Evolutionary conservation across 2,113 vertebrate genomes (phyloP), one percentile per base, ranked within the genome.

Genomic region (Columbina picui): DNA sequence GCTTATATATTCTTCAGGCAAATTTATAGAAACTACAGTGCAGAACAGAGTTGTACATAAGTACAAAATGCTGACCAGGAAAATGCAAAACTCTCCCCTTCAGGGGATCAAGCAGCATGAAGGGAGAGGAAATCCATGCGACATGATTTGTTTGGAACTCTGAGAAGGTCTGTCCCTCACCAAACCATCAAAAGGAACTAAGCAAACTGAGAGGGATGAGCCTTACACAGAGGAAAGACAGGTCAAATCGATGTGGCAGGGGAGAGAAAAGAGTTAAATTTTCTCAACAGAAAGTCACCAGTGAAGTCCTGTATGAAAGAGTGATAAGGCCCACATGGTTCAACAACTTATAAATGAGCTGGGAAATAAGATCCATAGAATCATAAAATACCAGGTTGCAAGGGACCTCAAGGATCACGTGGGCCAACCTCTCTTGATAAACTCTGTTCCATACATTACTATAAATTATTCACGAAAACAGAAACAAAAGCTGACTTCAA

Each of bases 41-140:
- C 65, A 87, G 56, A 84, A 71, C 5, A 70, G 50, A 93, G 49
- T 0, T 26, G 27, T 36, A 10, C 5, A 59, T 69, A 55, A 70
- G 82, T 36, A 73, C 18, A 77, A 89, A 91, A 56, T n/a, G 20
- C 39, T 73, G 49, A 93, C 61, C 17, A 60, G 61, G 21, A 84
- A 84, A 70, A n/a, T n/a, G n/a, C n/a, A n/a, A 64, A 61, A 4
- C 8, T 43, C 26, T 3, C 22, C 14, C 14, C 50, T 14, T 27
- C 23, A 67, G 29, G 18, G 32, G 12, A 71, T 76, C 12, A 71
- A 59, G 6, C 75, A 70, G 55, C 22, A 45, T 4, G 16, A 4
- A 10, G 6, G 30, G 30, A 80, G 14, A 74, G 19, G 45, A 91
- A 90, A 59, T n/a, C 22, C 43, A 70, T 45, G 43, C 17, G 43